Evolutionary conservation across 2,797 vertebrate genomes (phyloP), one percentile per base, ranked within the genome.

Genomic region (Hapalemur alaotrensis): DNA sequence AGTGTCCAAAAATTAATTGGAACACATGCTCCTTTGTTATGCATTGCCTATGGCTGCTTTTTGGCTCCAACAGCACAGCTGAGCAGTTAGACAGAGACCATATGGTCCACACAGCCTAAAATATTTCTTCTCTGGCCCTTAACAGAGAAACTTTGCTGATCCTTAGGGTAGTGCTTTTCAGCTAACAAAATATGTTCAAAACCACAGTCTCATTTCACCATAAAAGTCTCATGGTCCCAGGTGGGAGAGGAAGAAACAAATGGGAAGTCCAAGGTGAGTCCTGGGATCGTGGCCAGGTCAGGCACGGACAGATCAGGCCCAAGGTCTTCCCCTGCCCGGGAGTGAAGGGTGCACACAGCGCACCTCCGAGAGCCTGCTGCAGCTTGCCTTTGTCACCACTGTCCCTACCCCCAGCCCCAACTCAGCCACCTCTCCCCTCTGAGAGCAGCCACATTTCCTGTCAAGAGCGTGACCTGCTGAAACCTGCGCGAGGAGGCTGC

Each of bases 361-460:
- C 38, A 38, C 4, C 23, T n/a, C 89, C 13, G 4, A 48, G 20
- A 50, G 70, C 28, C 82, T 22, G 59, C 81, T 48, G 25, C 25
- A 5, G 1, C 57, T 94, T 50, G 35, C 78, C 41, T 43, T 46
- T 61, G 80, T 78, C 76, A 41, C 67, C 50, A 10, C 9, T 0
- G 25, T 63, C 41, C 82, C 69, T 52, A 22, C 14, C 76, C 80
- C 20, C 32, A 25, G 15, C 46, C 80, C 80, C 25, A 65, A 1
- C 75, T 54, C 52, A 67, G 84, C 35, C 1, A 1, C 48, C 50
- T 78, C 52, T 78, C 43, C 82, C 46, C 78, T 94, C 93, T 7
- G 43, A 79, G 61, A 78, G 83, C 91, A 61, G 91, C 70, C 30
- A 5, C 25, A 75, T 80, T 97, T 98, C 97, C 97, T 97, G 94